These are phyloP conservation scores for Frieseomelitta varia DNA, from an alignment of 1,140 invertebrate genomes.

Conservation along the genomic window DNA sequence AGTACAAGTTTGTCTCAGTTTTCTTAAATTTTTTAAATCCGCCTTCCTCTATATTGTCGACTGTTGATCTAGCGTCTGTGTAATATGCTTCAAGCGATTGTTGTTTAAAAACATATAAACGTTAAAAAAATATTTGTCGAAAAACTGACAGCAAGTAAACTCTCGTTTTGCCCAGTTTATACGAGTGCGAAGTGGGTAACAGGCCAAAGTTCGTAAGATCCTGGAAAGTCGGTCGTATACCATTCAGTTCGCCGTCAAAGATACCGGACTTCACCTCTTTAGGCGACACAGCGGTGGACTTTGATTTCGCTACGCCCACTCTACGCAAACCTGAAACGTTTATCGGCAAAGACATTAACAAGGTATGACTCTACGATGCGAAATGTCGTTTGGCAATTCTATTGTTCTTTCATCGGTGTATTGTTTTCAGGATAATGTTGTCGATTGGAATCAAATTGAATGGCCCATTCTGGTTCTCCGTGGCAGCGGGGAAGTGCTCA, in stretches of 20 bases:
- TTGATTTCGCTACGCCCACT: conserved; percentile 89
- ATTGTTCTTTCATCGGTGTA: background rate
- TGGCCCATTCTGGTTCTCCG: conserved; percentile 91
- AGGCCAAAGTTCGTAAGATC: conserved; percentile 80
- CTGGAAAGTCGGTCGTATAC: conserved; percentile 83
- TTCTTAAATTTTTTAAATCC: too few species aligned
- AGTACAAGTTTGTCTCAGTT: too few species aligned
- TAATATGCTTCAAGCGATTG: background rate
- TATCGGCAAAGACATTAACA: conserved; percentile 18
- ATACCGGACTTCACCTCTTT: conserved; percentile 85
- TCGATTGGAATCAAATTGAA: conserved; percentile 80
- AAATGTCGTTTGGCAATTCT: background rate
- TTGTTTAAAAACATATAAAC: background rate
- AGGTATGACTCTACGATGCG: conserved; percentile 16
- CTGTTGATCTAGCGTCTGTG: background rate
- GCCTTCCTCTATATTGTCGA: too few species aligned
- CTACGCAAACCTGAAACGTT: conserved; percentile 53
- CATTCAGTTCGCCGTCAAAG: conserved; percentile 80
- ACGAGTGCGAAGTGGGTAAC: conserved; percentile 78
- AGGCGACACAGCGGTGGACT: conserved; percentile 92
- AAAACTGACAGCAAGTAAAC: conserved; percentile 20
- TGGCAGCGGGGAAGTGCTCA: conserved; percentile 91
- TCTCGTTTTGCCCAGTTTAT: conserved; percentile 74
- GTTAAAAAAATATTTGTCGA: background rate
- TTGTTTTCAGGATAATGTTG: conserved; percentile 67